phyloP scores from a whole-genome alignment of 2,113 vertebrate genomes.

The Hemichromis elongatus region DNA sequence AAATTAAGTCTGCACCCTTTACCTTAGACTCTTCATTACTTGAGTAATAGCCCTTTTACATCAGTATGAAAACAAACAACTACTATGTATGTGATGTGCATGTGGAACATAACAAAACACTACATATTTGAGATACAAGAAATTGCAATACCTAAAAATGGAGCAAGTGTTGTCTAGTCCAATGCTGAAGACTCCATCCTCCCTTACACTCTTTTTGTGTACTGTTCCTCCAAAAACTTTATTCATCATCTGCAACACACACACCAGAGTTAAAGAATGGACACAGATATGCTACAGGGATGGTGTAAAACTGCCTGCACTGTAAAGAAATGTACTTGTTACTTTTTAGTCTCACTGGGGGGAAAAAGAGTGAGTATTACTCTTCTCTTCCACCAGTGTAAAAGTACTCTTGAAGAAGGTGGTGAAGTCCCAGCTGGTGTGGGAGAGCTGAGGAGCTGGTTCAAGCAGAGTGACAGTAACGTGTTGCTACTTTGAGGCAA shows the following conservation, averaged over 20 bases:
- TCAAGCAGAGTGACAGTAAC: background rate
- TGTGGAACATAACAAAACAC: background rate
- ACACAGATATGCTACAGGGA: background rate
- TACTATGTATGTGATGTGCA: background rate
- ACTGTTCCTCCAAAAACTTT: constrained; percentile 98
- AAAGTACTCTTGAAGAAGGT: constrained; percentile 21
- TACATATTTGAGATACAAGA: background rate
- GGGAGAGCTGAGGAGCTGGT: constrained; percentile 1
- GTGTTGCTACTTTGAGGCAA: background rate
- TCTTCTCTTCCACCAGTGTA: background rate
- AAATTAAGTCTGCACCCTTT: background rate
- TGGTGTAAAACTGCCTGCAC: background rate
- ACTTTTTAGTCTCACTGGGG: background rate
- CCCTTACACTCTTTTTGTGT: constrained; percentile 91
- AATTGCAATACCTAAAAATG: constrained; percentile 83
- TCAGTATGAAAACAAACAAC: background rate
- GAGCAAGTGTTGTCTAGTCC: constrained; percentile 92
- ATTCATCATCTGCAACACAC: constrained; percentile 91
- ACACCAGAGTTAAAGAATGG: background rate
- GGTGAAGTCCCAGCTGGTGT: background rate
- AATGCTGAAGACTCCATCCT: constrained; percentile 94
- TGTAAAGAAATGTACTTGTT: background rate
- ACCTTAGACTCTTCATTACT: background rate
- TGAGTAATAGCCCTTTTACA: background rate
- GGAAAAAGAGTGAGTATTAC: background rate